Conservation (phyloP, 2,888 invertebrate species). For the Eretmocerus hayati region DNA sequence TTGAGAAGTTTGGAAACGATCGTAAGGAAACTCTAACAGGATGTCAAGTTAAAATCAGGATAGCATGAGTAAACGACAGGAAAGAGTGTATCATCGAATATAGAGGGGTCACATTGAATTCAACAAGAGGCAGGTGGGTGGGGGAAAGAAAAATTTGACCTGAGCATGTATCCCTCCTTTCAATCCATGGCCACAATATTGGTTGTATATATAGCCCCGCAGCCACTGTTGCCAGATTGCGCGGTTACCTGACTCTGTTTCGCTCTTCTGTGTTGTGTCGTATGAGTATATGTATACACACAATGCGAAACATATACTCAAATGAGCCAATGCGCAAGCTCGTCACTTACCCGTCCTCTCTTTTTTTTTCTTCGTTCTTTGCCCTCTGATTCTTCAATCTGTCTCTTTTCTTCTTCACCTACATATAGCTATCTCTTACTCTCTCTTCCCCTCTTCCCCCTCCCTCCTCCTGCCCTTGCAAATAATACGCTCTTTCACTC, state of each 20-base stretch:
- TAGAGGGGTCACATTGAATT: slow-evolving; percentile 30
- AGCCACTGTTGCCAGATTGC: slow-evolving; percentile 22
- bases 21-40: too few species aligned
- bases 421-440: too few species aligned
- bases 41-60: slow-evolving; percentile 4
- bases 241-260: slow-evolving; percentile 11
- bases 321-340: slow-evolving; percentile 1
- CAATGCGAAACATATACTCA: background rate
- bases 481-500: too few species aligned
- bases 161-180: slow-evolving; percentile 47
- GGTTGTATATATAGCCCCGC: slow-evolving; percentile 44
- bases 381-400: background rate
- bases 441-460: too few species aligned
- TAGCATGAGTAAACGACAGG: background rate
- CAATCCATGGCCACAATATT: slow-evolving; percentile 45
- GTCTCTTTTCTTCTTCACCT: too few species aligned
- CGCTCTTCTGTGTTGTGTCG: slow-evolving; percentile 6
- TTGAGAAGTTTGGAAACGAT: too few species aligned
- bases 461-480: too few species aligned
- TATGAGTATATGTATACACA: background rate
- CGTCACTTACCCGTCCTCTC: background rate
- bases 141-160: slow-evolving; percentile 43
- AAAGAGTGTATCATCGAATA: slow-evolving; percentile 1
- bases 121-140: slow-evolving; percentile 25
- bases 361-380: background rate